Evolutionary conservation across 1,140 invertebrate genomes (phyloP).

Genomic region (Trichonephila clavipes): DNA sequence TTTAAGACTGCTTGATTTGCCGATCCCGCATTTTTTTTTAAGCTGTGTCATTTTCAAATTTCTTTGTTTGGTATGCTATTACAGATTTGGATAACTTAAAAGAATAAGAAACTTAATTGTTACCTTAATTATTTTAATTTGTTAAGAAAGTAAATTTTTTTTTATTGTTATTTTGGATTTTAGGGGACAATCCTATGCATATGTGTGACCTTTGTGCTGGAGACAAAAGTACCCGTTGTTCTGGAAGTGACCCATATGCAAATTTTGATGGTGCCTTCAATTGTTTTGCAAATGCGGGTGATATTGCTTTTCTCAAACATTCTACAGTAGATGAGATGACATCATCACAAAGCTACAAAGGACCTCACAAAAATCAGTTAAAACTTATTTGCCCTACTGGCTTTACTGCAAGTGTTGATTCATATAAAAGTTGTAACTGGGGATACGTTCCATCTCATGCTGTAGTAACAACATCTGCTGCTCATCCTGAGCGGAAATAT

Average conservation of each 20-base stretch:
- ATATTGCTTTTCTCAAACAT: slow-evolving; percentile 96
- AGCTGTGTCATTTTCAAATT: no score
- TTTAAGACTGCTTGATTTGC: no score
- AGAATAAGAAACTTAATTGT: no score
- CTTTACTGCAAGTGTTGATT: slow-evolving; percentile 81
- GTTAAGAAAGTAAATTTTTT: not conserved
- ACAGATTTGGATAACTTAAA: no score
- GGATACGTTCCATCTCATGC: slow-evolving; percentile 91
- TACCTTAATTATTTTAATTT: no score
- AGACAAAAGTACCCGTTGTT: slow-evolving; percentile 88
- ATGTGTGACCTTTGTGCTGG: slow-evolving; percentile 93
- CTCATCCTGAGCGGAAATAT: slow-evolving; percentile 83
- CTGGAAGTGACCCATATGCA: slow-evolving; percentile 91
- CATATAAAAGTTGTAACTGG: slow-evolving; percentile 82
- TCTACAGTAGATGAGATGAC: slow-evolving; percentile 90
- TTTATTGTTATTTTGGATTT: slow-evolving; percentile 35
- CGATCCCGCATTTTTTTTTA: no score
- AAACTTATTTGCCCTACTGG: slow-evolving; percentile 94
- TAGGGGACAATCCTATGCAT: slow-evolving; percentile 88
- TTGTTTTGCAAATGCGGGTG: slow-evolving; percentile 83
- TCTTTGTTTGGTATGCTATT: no score
- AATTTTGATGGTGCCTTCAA: slow-evolving; percentile 86
- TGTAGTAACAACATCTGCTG: slow-evolving; percentile 91
- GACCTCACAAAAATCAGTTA: slow-evolving; percentile 83
- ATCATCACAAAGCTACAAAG: slow-evolving; percentile 45